These are phyloP conservation scores for Apostichopus japonicus DNA, from an alignment of 35 echinoderm and acorn worm genomes.

Conservation along the genomic window DNA sequence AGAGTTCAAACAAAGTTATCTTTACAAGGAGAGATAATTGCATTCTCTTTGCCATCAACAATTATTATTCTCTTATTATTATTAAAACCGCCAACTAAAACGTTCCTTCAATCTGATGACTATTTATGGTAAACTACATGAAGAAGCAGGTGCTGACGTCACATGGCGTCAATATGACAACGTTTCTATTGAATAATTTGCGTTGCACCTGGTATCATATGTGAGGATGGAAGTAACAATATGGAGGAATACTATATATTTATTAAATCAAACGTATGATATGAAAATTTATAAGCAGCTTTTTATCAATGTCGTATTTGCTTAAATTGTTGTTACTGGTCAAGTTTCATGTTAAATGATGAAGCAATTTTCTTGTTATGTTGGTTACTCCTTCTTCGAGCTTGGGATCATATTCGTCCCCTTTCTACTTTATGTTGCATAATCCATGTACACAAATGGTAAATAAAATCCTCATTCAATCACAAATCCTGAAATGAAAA, in stretches of 20 bases:
- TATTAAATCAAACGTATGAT: neutral
- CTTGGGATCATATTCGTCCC: too few relatives aligned
- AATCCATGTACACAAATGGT: too few relatives aligned
- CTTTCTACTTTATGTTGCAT: too few relatives aligned
- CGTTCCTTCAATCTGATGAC: neutral
- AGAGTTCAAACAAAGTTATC: slow-evolving; percentile 1
- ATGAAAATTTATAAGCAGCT: neutral
- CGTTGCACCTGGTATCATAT: slow-evolving; percentile 1
- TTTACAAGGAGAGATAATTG: slow-evolving; percentile 18
- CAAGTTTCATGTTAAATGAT: too few relatives aligned
- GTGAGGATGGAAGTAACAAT: neutral
- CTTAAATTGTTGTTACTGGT: too few relatives aligned
- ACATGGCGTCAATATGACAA: slow-evolving; percentile 77
- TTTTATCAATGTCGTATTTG: too few relatives aligned
- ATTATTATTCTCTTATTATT: neutral
- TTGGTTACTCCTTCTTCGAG: too few relatives aligned
- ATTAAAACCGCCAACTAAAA: neutral
- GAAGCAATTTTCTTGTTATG: too few relatives aligned
- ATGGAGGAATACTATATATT: neutral
- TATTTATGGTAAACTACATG: slow-evolving; percentile 63
- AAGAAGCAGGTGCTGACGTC: slow-evolving; percentile 58
- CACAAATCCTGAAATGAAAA: too few relatives aligned
- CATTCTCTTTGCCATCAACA: slow-evolving; percentile 20
- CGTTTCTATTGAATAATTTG: slow-evolving; percentile 73
- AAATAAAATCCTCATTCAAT: too few relatives aligned